Evolutionary conservation across 2,888 invertebrate species (phyloP), one percentile per base, ranked within the genome.

Genomic region (Epistrophe grossulariae): DNA sequence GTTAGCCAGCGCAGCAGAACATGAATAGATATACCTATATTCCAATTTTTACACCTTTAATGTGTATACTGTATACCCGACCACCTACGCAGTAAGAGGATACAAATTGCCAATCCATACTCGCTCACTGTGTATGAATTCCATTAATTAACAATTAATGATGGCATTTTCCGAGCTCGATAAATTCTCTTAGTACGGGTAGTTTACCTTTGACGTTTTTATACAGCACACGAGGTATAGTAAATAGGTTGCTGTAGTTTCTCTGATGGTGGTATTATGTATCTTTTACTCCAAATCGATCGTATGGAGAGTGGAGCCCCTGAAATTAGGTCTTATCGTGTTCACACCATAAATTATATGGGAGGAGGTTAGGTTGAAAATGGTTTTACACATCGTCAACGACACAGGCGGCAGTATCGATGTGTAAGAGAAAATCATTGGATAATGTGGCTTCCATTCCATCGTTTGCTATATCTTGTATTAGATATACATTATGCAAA

Each of bases 401-500:
- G 52, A n/a, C n/a, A n/a, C n/a, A n/a, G 40, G 24, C 3, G 24
- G 24, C 24, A 24, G 24, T n/a, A 31, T 76, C 40, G 62, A 45
- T 68, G 52, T 68, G 19, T 50, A 50, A 57, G 24, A 64, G 64
- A 48, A 64, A 64, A 79, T 79, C 72, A 55, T 64, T 72, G 72
- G 74, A 62, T 74, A 80, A 76, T 55, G 35, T 55, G 13, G 28
- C 59, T 40, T 57, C 24, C 64, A 40, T 35, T 28, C 10, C 38
- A 45, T 48, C 9, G 4, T 48, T n/a, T 64, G 48, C 60, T 73
- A 60, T 78, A 66, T 78, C 78, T 52, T 19, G 3, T 31, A 66
- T n/a, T n/a, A n/a, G n/a, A n/a, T 19, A 28, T 68, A 73, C 68
- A 83, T 83, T 83, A 83, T 83, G 83, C 83, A 83, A 83, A 83